Evolutionary conservation across 2,113 vertebrate species (phyloP).

Genomic region (Acanthochromis polyacanthus): DNA sequence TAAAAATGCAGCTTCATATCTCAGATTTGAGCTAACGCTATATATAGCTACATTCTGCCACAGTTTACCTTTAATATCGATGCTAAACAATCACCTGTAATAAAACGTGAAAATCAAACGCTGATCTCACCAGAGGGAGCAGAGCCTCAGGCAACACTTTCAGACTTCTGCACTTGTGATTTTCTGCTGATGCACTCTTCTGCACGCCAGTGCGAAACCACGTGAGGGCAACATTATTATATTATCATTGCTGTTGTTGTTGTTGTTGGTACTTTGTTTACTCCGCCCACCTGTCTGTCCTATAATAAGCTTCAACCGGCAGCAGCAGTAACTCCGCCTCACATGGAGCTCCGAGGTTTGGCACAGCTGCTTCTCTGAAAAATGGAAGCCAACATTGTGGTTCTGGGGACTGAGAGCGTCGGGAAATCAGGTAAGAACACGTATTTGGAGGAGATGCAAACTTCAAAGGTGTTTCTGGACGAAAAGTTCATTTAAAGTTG

Average conservation of each 20-base stretch:
- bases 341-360: neutral
- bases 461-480: neutral
- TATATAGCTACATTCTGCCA: no score
- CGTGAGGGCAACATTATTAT: slow-evolving; percentile 20
- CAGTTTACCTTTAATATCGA: no score
- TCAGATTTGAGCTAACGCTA: no score
- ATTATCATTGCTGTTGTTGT: neutral
- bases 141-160: no score
- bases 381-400: slow-evolving; percentile 87
- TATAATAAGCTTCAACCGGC: slow-evolving; percentile 28
- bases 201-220: neutral
- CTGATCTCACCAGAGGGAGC: no score
- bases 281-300: slow-evolving; percentile 46
- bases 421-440: slow-evolving; percentile 87
- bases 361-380: slow-evolving; percentile 38
- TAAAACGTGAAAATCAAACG: no score
- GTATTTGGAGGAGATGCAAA: neutral
- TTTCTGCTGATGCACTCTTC: neutral
- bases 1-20: no score
- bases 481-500: neutral
- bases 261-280: slow-evolving; percentile 14
- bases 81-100: no score
- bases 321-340: slow-evolving; percentile 17
- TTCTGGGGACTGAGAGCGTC: slow-evolving; percentile 87
- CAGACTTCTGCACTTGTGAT: no score